Evolutionary conservation across 2,888 invertebrate genomes (phyloP).

Genomic region (Rhagonycha lutea): DNA sequence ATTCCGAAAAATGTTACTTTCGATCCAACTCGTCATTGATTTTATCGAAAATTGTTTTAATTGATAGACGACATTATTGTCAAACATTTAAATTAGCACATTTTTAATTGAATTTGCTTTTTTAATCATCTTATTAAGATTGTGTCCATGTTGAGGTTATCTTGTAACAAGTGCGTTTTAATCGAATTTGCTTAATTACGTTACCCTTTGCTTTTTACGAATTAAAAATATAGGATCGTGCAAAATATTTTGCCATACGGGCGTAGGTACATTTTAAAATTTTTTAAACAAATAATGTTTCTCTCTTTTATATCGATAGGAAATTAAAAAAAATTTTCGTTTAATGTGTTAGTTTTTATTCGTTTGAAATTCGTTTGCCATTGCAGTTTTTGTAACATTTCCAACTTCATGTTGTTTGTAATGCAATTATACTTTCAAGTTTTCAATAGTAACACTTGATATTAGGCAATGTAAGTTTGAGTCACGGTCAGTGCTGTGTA

Average conservation of each 20-base stretch:
- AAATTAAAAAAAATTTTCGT: background rate
- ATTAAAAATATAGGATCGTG: background rate
- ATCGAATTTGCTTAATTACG: background rate
- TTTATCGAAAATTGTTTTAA: background rate
- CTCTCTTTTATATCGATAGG: background rate
- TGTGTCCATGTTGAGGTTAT: background rate
- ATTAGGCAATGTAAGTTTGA: slow-evolving; percentile 7
- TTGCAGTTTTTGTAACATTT: background rate
- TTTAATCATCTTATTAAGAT: background rate
- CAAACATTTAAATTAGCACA: background rate
- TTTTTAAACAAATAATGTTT: background rate
- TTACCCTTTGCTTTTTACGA: background rate
- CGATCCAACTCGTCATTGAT: background rate
- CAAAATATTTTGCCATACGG: background rate
- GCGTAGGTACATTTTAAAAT: background rate
- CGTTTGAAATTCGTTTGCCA: background rate
- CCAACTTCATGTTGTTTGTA: background rate
- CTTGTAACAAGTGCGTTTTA: background rate
- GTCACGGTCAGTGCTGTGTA: slow-evolving; percentile 19
- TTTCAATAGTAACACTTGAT: background rate
- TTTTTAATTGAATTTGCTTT: background rate
- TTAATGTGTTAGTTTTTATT: background rate
- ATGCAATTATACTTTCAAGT: background rate
- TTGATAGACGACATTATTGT: background rate
- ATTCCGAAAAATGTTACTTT: background rate